phyloP scores from a whole-genome alignment of 2,888 invertebrate genomes.

The Agrochola lota region DNA sequence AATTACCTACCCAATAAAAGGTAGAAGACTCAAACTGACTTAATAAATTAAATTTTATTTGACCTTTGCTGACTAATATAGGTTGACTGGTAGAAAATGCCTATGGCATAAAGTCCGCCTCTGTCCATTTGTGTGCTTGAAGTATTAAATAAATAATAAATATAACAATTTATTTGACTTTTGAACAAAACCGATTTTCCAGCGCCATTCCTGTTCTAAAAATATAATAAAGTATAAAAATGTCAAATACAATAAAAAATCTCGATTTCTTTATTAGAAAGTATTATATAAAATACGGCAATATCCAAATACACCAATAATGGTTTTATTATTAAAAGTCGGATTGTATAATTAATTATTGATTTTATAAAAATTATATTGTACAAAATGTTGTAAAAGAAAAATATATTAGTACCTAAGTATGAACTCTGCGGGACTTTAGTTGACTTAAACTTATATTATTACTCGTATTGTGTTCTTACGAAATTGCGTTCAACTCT shows the following conservation, averaged over 20 bases:
- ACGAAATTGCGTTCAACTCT: constrained; percentile 1
- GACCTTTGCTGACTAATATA: not conserved
- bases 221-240: constrained; percentile 9
- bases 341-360: not conserved
- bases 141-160: too few relatives aligned
- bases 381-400: not conserved
- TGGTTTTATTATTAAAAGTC: constrained; percentile 9
- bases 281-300: not conserved
- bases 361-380: not conserved
- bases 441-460: not conserved
- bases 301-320: not conserved
- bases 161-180: constrained; percentile 5
- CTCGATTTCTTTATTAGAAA: not conserved
- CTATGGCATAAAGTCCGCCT: too few relatives aligned
- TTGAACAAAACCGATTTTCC: constrained; percentile 4
- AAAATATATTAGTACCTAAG: not conserved
- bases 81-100: too few relatives aligned
- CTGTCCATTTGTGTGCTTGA: too few relatives aligned
- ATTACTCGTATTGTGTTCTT: not conserved
- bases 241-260: constrained; percentile 20
- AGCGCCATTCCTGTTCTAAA: not conserved
- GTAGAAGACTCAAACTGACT: constrained; percentile 15
- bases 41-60: constrained; percentile 24
- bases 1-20: constrained; percentile 18
- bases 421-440: not conserved